Evolutionary conservation across 2,113 vertebrate genomes (phyloP), one percentile per base, ranked within the genome.

Genomic region (Piaya cayana): DNA sequence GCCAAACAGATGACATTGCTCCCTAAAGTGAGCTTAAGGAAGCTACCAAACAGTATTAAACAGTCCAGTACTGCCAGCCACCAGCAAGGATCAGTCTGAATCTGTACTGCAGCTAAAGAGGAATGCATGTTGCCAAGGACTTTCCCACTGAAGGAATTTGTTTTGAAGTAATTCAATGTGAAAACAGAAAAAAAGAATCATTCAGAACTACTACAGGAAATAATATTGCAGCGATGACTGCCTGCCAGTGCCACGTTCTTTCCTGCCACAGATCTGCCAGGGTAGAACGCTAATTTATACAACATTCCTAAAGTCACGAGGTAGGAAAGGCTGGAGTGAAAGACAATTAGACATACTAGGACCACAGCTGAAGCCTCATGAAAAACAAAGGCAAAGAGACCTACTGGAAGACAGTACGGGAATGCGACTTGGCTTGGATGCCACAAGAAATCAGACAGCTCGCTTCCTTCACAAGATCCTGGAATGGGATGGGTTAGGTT

Each of bases 211-310:
- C 65, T 63, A 52, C 70, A 86, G 39, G 70, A 87, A 82, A 63
- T 42, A 90, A 79, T 43, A 39, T 4, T 69, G 79, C 63, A 77
- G 67, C 1, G 1, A 32, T 8, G 52, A 74, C 52, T 37, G 55
- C 59, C 52, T 69, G 53, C 67, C 82, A 90, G 68, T 29, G 18
- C 50, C 65, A 67, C 59, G 74, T 83, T 96, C 63, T 26, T 90
- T 88, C 59, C 82, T 92, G 95, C 37, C 90, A 92, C 5, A 49
- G 50, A 55, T 67, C 92, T 8, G 60, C 76, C 88, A 93, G 80
- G 72, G 80, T 81, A 92, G 86, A 74, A 77, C 45, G 79, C 88
- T 67, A 74, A 92, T 88, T 94, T 90, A 93, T 60, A 95, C 72
- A 93, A 55, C 82, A 43, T 94, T 94, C 56, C 86, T 90, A 0